These are phyloP conservation scores for Tetheella fluctuosa DNA, from an alignment of 2,888 invertebrate species.

Conservation along the genomic window DNA sequence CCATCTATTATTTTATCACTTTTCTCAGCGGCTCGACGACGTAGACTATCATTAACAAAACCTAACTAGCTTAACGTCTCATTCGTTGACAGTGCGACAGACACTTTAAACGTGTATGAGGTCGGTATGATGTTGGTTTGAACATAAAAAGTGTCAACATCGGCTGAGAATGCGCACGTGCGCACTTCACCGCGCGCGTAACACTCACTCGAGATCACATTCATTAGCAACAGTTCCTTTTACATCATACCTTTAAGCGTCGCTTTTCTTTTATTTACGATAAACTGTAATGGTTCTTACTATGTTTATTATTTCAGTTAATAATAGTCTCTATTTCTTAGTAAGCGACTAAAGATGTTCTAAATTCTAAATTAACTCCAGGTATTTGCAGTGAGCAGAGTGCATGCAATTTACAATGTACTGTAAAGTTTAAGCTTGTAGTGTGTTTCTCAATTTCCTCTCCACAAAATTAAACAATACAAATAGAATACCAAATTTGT, in stretches of 20 bases:
- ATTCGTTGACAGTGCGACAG: not conserved
- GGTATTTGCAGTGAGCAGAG: not conserved
- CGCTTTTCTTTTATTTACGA: not conserved
- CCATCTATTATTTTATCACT: no score
- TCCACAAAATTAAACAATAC: not conserved
- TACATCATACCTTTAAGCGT: not conserved
- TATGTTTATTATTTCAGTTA: no score
- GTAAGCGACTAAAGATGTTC: no score
- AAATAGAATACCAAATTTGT: no score
- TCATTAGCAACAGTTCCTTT: not conserved
- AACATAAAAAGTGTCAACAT: constrained; percentile 5
- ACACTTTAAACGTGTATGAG: not conserved
- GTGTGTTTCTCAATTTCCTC: not conserved
- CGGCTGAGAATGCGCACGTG: not conserved
- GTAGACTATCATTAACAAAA: no score
- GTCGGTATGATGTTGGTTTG: not conserved
- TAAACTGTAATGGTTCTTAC: no score
- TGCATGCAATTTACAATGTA: not conserved
- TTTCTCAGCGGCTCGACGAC: no score
- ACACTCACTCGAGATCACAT: not conserved
- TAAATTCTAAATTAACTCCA: no score
- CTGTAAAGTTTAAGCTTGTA: not conserved
- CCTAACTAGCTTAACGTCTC: not conserved
- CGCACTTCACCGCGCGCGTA: not conserved
- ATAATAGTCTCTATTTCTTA: no score